Conservation (phyloP, 2,113 vertebrate species). For the Delphinus delphis region DNA sequence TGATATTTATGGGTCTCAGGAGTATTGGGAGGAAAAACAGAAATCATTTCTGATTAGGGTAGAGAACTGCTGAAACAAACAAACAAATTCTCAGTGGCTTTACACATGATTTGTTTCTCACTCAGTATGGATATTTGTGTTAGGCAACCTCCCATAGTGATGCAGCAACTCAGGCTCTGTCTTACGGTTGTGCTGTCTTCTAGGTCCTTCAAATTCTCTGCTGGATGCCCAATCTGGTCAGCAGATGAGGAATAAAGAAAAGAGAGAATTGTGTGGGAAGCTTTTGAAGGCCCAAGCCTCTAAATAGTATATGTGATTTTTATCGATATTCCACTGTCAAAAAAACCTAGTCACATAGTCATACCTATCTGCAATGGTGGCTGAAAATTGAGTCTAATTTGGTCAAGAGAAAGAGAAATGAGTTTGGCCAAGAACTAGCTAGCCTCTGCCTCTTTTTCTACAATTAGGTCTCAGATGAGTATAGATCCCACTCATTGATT, state of each 20-base stretch:
- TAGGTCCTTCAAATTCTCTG: neutral
- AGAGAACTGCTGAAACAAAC: neutral
- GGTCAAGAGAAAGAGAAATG: neutral
- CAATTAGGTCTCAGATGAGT: neutral
- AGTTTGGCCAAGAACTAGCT: neutral
- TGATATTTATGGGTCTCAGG: neutral
- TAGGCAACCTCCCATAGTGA: neutral
- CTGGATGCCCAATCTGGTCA: neutral
- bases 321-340: neutral
- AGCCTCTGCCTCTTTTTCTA: neutral
- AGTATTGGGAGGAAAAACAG: neutral
- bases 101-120: neutral
- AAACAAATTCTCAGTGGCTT: neutral
- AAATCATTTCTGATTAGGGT: neutral
- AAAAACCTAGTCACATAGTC: neutral
- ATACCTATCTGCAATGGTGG: neutral
- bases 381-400: neutral
- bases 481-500: neutral
- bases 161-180: fast-evolving
- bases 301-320: neutral
- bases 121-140: neutral
- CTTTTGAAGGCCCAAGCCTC: neutral
- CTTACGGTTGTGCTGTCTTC: fast-evolving
- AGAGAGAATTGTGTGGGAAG: neutral
- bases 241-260: neutral